These are phyloP conservation scores for Rafetus swinhoei DNA, from an alignment of 2,113 vertebrate genomes.

Conservation along the genomic window DNA sequence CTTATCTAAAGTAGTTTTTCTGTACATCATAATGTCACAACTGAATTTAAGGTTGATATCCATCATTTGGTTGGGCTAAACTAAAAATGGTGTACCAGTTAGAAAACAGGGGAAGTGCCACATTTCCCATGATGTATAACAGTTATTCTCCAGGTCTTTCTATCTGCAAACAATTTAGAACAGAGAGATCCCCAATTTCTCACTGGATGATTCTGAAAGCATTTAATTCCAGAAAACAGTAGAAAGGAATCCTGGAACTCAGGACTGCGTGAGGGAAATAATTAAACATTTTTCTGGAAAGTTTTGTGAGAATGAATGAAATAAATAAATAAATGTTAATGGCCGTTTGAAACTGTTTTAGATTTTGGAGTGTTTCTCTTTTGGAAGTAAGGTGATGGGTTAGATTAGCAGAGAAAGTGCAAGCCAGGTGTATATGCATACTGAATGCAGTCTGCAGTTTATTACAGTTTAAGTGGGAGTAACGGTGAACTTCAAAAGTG, in stretches of 20 bases:
- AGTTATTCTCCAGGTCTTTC: background rate
- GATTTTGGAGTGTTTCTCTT: background rate
- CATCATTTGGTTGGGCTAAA: background rate
- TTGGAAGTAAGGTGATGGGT: too few species aligned
- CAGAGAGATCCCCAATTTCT: background rate
- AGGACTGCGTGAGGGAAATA: background rate
- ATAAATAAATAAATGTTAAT: background rate
- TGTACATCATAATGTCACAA: background rate
- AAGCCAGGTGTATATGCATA: background rate
- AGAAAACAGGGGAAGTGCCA: background rate
- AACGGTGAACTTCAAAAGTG: background rate
- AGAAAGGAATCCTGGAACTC: background rate
- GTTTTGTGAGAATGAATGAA: background rate
- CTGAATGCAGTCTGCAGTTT: background rate
- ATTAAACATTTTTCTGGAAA: background rate
- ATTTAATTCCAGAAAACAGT: background rate
- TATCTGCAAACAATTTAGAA: background rate
- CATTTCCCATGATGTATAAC: background rate
- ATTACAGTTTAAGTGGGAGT: background rate
- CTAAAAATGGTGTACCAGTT: background rate
- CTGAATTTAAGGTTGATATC: background rate
- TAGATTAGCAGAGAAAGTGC: background rate
- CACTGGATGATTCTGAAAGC: background rate
- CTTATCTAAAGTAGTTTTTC: background rate
- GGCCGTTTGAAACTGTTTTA: background rate